Conservation (phyloP, 1,140 invertebrate species). For the Brachionus manjavacas region DNA sequence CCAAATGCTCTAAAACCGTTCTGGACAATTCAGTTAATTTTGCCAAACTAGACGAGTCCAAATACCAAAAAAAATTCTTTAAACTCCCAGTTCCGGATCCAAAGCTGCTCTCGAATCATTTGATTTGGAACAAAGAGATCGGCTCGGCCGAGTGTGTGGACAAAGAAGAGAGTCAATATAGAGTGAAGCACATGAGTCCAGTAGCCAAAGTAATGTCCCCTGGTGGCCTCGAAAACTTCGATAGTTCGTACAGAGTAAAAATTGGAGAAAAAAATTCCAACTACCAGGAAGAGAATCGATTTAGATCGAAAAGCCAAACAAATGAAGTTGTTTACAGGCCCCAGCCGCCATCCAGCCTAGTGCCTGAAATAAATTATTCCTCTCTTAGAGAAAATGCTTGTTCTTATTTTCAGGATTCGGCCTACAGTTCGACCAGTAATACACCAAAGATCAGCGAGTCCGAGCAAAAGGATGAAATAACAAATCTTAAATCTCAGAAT, state of each 20-base stretch:
- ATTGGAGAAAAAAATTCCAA: too few species aligned
- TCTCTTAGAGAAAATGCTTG: not conserved
- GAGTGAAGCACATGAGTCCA: not conserved
- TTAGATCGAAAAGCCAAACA: not conserved
- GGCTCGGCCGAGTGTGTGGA: slow-evolving; percentile 28
- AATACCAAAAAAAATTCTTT: slow-evolving; percentile 2
- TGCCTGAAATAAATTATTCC: not conserved
- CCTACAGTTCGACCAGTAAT: not conserved
- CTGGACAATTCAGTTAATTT: slow-evolving; percentile 7
- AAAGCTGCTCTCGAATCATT: slow-evolving; percentile 25
- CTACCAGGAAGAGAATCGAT: not conserved
- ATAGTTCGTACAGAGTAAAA: not conserved
- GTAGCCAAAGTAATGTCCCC: not conserved
- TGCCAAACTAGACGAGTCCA: not conserved
- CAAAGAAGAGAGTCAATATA: not conserved
- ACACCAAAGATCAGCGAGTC: not conserved
- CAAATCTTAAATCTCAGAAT: slow-evolving; percentile 15
- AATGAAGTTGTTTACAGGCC: not conserved
- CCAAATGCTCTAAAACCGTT: not conserved
- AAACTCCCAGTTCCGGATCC: not conserved
- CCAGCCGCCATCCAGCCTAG: not conserved
- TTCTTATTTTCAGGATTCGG: slow-evolving; percentile 21
- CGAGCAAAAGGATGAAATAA: not conserved
- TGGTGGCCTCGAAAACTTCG: not conserved
- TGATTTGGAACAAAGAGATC: slow-evolving; percentile 29